These are phyloP conservation scores for Poeciliopsis infans DNA, from an alignment of 2,797 vertebrate genomes.

Conservation along the genomic window DNA sequence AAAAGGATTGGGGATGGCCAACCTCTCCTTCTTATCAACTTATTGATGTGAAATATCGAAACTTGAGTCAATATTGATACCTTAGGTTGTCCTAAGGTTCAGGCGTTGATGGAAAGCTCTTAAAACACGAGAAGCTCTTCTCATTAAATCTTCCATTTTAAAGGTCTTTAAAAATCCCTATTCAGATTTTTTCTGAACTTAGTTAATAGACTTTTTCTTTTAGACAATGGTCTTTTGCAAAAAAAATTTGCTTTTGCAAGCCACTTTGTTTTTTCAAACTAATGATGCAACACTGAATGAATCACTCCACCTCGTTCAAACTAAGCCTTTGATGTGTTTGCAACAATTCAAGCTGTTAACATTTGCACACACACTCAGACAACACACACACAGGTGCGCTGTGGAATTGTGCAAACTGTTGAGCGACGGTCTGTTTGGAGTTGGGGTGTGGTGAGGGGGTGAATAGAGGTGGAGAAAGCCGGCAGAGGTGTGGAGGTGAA, in stretches of 20 bases:
- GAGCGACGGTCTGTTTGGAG: constrained; percentile 68
- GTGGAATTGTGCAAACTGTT: constrained; percentile 53
- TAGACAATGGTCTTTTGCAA: background rate
- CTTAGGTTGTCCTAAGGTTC: background rate
- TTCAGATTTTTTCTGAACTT: background rate
- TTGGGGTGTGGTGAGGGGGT: constrained; percentile 33
- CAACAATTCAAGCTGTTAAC: constrained; percentile 51
- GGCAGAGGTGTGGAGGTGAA: constrained; percentile 77
- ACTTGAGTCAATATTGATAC: background rate
- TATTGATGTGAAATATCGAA: background rate
- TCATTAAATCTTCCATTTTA: background rate
- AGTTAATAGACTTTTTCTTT: background rate
- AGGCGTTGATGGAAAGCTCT: background rate
- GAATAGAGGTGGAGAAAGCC: constrained; percentile 68
- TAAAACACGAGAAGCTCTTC: background rate
- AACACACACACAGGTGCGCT: constrained; percentile 47
- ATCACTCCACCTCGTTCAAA: constrained; percentile 21
- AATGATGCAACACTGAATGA: background rate
- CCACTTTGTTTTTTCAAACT: background rate
- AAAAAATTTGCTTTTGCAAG: background rate
- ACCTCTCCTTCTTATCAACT: background rate
- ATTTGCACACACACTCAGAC: constrained; percentile 19
- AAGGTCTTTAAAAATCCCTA: background rate
- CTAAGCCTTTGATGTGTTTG: constrained; percentile 35
- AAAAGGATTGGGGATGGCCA: too few relatives aligned